Evolutionary conservation across 2,888 invertebrate species (phyloP), one percentile per base, ranked within the genome.

Genomic region (Smittia sp.): DNA sequence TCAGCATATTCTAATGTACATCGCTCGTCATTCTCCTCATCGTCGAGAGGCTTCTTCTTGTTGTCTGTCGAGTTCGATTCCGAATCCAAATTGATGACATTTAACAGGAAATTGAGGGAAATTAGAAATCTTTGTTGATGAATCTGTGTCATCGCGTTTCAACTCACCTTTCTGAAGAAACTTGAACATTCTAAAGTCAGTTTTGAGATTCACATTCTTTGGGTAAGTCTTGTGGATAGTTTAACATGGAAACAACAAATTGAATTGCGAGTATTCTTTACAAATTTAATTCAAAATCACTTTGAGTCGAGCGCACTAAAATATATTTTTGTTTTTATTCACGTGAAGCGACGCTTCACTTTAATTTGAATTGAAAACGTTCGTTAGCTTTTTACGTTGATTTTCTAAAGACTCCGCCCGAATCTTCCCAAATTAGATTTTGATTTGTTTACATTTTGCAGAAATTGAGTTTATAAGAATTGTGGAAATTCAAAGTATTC

Each of bases 91-190:
- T 20, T 18, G 7, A 58, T 20, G 58, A 58, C 22, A 20, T 20
- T 18, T 4, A 20, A 58, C 4, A 46, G 22, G 58, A 58, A 58
- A 22, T 69, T 69, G n/a, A 18, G 25, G 24, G 24, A 38, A 9
- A 68, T 62, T 46, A 24, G 6, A 68, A 68, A 68, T 32, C 46
- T 46, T 46, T 32, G 22, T 67, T 15, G 15, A 25, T 52, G 6
- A 24, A 63, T 15, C 24, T 46, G 52, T 46, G 67, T 46, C 46
- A 24, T 11, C n/a, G 46, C n/a, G 6, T n/a, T 1, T 13, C 13
- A 46, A n/a, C 69, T 69, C 41, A 69, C 69, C 69, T 18, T 69
- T 69, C 54, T 69, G 52, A 1, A 69, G 27, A 54, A 69, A 69
- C 22, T 54, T 69, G 4, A 69, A 52, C 69, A 69, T 69, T 69